A percentile compares a stretch with the other conserved stretches of the same genome.
Conservation (phyloP, 2,113 vertebrate genomes). For the Pygoscelis adeliae region DNA sequence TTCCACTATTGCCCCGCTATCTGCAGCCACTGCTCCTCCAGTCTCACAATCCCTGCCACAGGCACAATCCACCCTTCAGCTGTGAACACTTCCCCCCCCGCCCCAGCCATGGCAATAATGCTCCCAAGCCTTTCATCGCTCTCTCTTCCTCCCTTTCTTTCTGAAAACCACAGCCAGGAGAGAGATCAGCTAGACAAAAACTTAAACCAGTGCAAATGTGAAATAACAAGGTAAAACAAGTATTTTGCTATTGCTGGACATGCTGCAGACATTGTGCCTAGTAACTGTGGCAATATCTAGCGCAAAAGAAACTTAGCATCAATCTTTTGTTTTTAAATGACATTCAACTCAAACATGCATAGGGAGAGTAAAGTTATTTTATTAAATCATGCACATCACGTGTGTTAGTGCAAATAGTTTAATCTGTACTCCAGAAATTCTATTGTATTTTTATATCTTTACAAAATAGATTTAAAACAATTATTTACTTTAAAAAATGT, state of each 20-base stretch:
- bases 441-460: conserved; percentile 88
- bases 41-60: background rate
- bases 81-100: background rate
- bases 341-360: conserved; percentile 77
- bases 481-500: conserved; percentile 89
- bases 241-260: conserved; percentile 17
- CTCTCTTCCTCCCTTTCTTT: background rate
- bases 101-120: background rate
- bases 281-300: conserved; percentile 19
- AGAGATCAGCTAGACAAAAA: background rate
- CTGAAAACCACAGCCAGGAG: background rate
- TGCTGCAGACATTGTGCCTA: conserved; percentile 44
- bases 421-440: conserved; percentile 91
- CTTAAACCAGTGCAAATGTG: conserved; percentile 12
- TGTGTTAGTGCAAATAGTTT: conserved; percentile 93
- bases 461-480: conserved; percentile 95
- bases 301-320: conserved; percentile 24
- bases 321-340: conserved; percentile 72
- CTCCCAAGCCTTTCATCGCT: background rate
- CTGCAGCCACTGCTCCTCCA: background rate
- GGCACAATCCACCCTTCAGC: background rate
- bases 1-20: background rate
- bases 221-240: background rate
- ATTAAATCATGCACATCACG: conserved; percentile 95
- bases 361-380: conserved; percentile 90